These are phyloP conservation scores for Acrocera orbiculus DNA, from an alignment of 2,888 invertebrate genomes.

Conservation along the genomic window DNA sequence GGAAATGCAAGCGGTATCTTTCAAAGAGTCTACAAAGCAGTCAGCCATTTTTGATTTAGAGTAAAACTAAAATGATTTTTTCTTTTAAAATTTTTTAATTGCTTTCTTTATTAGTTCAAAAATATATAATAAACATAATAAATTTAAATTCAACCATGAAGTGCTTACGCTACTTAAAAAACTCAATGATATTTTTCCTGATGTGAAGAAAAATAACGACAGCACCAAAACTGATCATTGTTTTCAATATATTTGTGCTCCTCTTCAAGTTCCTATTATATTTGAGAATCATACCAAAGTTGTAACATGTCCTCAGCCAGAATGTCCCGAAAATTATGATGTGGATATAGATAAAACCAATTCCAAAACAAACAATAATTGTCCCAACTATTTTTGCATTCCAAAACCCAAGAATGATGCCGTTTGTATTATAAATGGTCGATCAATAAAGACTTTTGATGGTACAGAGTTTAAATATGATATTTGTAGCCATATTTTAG, in stretches of 20 bases:
- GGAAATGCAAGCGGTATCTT: slow-evolving; percentile 29
- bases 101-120: no score
- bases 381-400: slow-evolving; percentile 43
- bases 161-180: no score
- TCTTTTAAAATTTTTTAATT: background rate
- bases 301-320: background rate
- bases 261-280: no score
- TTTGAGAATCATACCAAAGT: no score
- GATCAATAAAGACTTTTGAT: slow-evolving; percentile 65
- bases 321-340: slow-evolving; percentile 43
- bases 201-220: no score
- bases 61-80: slow-evolving; percentile 12
- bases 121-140: no score
- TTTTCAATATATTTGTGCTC: no score
- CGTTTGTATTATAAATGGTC: slow-evolving; percentile 45
- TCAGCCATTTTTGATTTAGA: slow-evolving; percentile 33
- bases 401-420: slow-evolving; percentile 45
- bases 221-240: no score
- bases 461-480: slow-evolving; percentile 61
- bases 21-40: slow-evolving; percentile 23
- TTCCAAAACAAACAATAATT: slow-evolving; percentile 26
- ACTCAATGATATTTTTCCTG: no score
- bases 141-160: no score
- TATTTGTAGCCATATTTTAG: slow-evolving; percentile 62
- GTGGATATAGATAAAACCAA: slow-evolving; percentile 33